Percentiles rank a stretch among this genome's conserved stretches.
Conservation (phyloP, 2,888 invertebrate species). For the Lithophane ornitopus region DNA sequence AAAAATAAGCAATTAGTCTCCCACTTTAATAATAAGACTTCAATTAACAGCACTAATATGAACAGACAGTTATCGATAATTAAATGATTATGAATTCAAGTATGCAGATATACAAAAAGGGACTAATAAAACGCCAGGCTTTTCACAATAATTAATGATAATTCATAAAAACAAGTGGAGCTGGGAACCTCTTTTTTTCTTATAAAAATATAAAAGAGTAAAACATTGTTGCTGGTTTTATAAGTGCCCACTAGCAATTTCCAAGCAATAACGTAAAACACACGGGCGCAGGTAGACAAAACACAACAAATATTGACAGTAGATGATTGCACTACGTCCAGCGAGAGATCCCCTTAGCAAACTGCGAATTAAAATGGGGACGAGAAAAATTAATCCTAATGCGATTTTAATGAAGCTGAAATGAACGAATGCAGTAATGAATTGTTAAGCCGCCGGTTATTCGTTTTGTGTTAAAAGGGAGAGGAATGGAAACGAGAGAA, state of each 20-base stretch:
- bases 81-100: slow-evolving; percentile 44
- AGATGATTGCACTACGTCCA: slow-evolving; percentile 88
- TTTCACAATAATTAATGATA: slow-evolving; percentile 40
- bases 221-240: slow-evolving; percentile 54
- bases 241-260: slow-evolving; percentile 64
- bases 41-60: slow-evolving; percentile 39
- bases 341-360: slow-evolving; percentile 86
- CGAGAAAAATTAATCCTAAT: slow-evolving; percentile 91
- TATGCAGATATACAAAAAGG: slow-evolving; percentile 48
- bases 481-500: slow-evolving; percentile 75
- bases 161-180: slow-evolving; percentile 49
- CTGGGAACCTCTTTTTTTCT: slow-evolving; percentile 29
- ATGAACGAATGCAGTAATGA: slow-evolving; percentile 89
- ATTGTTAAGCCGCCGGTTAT: slow-evolving; percentile 86
- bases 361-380: slow-evolving; percentile 89
- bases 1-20: slow-evolving; percentile 22
- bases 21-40: slow-evolving; percentile 5
- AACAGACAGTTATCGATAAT: slow-evolving; percentile 37
- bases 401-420: slow-evolving; percentile 90
- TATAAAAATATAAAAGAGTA: slow-evolving; percentile 52
- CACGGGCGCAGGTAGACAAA: slow-evolving; percentile 83
- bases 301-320: slow-evolving; percentile 88
- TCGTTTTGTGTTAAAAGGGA: slow-evolving; percentile 79
- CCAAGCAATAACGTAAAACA: slow-evolving; percentile 77
- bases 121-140: slow-evolving; percentile 32